Percentiles rank a stretch among this genome's conserved stretches.
Conservation (phyloP, 1,140 invertebrate genomes). For the Drosophila asahinai region DNA sequence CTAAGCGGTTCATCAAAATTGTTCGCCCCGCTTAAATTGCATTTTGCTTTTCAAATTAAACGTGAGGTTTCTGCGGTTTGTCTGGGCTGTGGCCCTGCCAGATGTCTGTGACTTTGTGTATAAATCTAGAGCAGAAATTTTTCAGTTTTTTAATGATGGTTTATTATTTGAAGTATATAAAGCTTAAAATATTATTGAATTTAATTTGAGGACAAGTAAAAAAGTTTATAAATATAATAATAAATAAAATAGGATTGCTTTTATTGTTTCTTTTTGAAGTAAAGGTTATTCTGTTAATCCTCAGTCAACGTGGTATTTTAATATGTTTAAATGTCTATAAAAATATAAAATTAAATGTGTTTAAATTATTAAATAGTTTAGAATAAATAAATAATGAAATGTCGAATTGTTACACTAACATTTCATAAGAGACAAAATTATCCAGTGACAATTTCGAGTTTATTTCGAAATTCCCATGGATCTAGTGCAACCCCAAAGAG, state of each 20-base stretch:
- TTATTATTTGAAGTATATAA: not conserved
- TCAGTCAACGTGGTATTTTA: too few relatives aligned
- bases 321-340: too few relatives aligned
- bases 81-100: slow-evolving; percentile 3
- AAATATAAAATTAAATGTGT: too few relatives aligned
- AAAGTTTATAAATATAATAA: too few relatives aligned
- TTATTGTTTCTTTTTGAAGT: too few relatives aligned
- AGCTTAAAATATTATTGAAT: not conserved
- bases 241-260: too few relatives aligned
- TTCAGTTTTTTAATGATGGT: not conserved
- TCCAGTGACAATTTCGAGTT: not conserved
- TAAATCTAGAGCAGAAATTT: slow-evolving; percentile 15
- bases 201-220: not conserved
- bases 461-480: slow-evolving; percentile 4
- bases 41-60: slow-evolving; percentile 74
- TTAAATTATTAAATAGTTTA: too few relatives aligned
- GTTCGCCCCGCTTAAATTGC: slow-evolving; percentile 58
- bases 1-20: slow-evolving; percentile 69
- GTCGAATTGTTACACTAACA: too few relatives aligned
- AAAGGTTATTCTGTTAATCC: too few relatives aligned
- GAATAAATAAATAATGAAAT: too few relatives aligned
- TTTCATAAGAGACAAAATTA: not conserved
- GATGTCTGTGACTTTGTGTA: slow-evolving; percentile 26
- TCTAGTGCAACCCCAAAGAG: slow-evolving; percentile 3
- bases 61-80: slow-evolving; percentile 44